These are phyloP conservation scores for Apocheima hispidaria DNA, from an alignment of 2,888 invertebrate genomes.

Conservation along the genomic window DNA sequence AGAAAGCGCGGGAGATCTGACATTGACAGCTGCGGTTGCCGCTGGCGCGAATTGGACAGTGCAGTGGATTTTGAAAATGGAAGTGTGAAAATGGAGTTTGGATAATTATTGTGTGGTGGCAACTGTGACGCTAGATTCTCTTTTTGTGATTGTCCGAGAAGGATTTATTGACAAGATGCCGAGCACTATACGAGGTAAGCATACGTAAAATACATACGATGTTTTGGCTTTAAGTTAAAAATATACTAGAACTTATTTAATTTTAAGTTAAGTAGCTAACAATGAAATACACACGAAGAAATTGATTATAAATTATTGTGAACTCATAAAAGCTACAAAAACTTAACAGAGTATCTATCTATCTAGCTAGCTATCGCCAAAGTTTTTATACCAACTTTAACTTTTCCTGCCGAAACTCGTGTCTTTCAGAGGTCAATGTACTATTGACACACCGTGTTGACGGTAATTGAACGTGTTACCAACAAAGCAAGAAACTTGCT, in stretches of 20 bases:
- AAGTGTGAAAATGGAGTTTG: conserved; percentile 65
- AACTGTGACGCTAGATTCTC: conserved; percentile 60
- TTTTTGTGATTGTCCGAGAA: conserved; percentile 50
- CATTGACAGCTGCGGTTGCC: conserved; percentile 65
- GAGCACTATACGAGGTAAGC: conserved; percentile 82
- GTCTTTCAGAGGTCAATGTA: conserved; percentile 59
- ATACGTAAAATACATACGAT: not conserved
- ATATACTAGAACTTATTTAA: not conserved
- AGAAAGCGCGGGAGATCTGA: conserved; percentile 68
- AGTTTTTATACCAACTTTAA: conserved; percentile 7
- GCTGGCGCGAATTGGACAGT: conserved; percentile 53
- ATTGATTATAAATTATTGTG: too few relatives aligned
- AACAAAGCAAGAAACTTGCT: conserved; percentile 12
- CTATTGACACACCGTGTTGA: conserved; percentile 62
- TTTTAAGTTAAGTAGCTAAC: not conserved
- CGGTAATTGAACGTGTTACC: conserved; percentile 54
- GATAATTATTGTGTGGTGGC: conserved; percentile 60
- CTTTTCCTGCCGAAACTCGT: conserved; percentile 25
- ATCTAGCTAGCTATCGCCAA: not conserved
- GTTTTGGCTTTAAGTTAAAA: not conserved
- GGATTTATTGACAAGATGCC: conserved; percentile 80
- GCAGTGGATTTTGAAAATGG: conserved; percentile 46
- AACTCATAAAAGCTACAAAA: not conserved
- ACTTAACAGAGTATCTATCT: not conserved
- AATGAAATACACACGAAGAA: too few relatives aligned